phyloP scores from a whole-genome alignment of 2,797 vertebrate species.

The Anguilla marmorata region DNA sequence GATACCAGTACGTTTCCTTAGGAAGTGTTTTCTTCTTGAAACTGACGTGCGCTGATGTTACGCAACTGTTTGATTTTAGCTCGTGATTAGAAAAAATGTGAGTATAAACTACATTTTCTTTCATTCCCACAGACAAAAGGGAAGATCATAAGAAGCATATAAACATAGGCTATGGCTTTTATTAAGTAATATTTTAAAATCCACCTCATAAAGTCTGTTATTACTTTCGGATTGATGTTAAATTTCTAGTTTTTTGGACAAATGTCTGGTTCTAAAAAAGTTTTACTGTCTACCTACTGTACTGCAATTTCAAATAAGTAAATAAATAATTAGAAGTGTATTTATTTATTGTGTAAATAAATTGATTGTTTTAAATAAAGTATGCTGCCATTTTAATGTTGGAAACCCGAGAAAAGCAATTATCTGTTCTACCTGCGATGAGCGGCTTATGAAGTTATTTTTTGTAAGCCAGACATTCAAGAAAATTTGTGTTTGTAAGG shows the following conservation, averaged over 20 bases:
- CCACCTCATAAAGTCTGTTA: not conserved
- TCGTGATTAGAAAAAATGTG: not conserved
- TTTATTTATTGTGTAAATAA: not conserved
- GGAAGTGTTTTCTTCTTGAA: slow-evolving; percentile 3
- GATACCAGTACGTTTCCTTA: not conserved
- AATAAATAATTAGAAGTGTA: not conserved
- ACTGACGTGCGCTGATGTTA: not conserved
- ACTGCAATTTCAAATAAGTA: not conserved
- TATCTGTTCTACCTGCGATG: not conserved
- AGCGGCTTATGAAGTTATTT: not conserved
- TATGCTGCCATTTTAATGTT: not conserved
- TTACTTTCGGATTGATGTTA: too few relatives aligned
- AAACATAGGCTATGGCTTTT: too few relatives aligned
- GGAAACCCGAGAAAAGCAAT: too few relatives aligned
- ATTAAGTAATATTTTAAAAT: too few relatives aligned
- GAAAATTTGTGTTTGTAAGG: too few relatives aligned
- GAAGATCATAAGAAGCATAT: too few relatives aligned
- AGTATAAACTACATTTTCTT: not conserved
- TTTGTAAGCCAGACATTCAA: too few relatives aligned
- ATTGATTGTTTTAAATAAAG: not conserved
- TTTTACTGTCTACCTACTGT: not conserved
- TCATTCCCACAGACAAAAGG: not conserved
- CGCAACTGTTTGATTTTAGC: not conserved
- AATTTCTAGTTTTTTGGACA: not conserved
- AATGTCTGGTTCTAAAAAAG: not conserved